phyloP scores from a whole-genome alignment of 2,797 vertebrate genomes.

The Setipinna tenuifilis region DNA sequence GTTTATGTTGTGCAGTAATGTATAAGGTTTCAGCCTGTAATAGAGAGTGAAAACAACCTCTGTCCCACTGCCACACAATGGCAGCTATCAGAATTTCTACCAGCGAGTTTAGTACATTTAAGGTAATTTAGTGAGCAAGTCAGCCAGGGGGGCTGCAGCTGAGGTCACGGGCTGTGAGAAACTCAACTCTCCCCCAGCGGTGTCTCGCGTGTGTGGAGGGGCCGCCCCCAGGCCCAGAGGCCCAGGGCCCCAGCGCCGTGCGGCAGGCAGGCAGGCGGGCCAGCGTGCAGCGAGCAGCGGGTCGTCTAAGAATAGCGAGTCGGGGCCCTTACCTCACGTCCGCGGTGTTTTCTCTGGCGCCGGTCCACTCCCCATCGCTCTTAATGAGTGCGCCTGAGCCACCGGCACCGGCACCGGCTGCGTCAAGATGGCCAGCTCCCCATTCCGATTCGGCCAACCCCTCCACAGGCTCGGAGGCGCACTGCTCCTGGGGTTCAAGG shows the following conservation, averaged over 20 bases:
- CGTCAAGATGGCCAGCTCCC: conserved; percentile 47
- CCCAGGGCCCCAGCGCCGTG: too few species aligned
- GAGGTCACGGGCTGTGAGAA: conserved; percentile 52
- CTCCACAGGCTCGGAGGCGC: conserved; percentile 41
- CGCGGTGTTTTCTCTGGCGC: conserved; percentile 58
- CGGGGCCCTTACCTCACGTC: conserved; percentile 64
- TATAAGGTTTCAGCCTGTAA: conserved; percentile 25
- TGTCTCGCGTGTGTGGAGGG: conserved; percentile 4
- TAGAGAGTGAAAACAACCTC: conserved; percentile 34
- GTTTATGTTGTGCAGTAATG: neutral
- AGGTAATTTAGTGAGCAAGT: conserved; percentile 55
- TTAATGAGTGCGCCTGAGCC: conserved; percentile 43
- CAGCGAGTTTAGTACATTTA: conserved; percentile 58
- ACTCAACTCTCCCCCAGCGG: conserved; percentile 44
- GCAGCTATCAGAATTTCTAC: conserved; percentile 28
- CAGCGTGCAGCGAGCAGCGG: too few species aligned
- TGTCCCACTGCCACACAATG: neutral
- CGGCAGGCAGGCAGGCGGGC: too few species aligned
- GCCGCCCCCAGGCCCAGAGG: conserved; percentile 36
- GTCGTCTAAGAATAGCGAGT: too few species aligned
- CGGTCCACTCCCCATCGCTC: conserved; percentile 42
- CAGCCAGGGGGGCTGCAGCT: conserved; percentile 47
- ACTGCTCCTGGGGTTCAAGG: conserved; percentile 46
- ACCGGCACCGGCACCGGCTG: neutral
- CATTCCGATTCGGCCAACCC: conserved; percentile 43